Conservation (phyloP, 1,140 invertebrate genomes). For the Paralvinella palmiformis region DNA sequence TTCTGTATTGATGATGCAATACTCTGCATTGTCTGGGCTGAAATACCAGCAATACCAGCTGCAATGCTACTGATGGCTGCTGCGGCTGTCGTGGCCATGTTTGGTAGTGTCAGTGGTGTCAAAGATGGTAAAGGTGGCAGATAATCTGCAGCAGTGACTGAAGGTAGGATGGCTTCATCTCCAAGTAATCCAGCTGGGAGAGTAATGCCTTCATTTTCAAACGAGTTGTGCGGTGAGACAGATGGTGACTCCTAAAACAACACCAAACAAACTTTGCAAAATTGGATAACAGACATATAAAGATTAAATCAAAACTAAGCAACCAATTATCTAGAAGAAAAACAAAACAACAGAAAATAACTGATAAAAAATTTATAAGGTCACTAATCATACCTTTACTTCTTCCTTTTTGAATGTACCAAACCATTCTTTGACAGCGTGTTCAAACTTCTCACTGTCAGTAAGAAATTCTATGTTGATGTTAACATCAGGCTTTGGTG, state of each 20-base stretch:
- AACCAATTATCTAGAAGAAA: too few species aligned
- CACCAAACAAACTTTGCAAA: neutral
- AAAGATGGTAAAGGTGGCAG: neutral
- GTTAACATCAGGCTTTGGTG: conserved; percentile 69
- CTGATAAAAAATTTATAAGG: neutral
- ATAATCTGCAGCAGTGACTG: neutral
- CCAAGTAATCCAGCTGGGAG: neutral
- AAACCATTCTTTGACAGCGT: conserved; percentile 54
- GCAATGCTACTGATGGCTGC: conserved; percentile 27
- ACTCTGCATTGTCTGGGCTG: conserved; percentile 4
- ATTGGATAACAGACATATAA: too few species aligned
- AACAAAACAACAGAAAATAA: neutral
- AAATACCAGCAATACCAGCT: neutral
- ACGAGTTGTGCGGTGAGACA: neutral
- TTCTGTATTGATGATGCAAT: conserved; percentile 9
- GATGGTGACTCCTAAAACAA: neutral
- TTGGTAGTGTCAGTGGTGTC: conserved; percentile 24
- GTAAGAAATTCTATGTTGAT: conserved; percentile 76
- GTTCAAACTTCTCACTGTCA: conserved; percentile 71
- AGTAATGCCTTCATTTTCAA: neutral
- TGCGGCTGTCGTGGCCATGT: conserved; percentile 24
- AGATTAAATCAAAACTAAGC: too few species aligned
- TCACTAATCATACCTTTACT: conserved; percentile 1
- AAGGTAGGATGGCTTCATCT: neutral
- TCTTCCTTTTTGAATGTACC: conserved; percentile 29